Evolutionary conservation across 1,140 invertebrate species (phyloP), one percentile per base, ranked within the genome.

Genomic region (Drosophila repletoides): DNA sequence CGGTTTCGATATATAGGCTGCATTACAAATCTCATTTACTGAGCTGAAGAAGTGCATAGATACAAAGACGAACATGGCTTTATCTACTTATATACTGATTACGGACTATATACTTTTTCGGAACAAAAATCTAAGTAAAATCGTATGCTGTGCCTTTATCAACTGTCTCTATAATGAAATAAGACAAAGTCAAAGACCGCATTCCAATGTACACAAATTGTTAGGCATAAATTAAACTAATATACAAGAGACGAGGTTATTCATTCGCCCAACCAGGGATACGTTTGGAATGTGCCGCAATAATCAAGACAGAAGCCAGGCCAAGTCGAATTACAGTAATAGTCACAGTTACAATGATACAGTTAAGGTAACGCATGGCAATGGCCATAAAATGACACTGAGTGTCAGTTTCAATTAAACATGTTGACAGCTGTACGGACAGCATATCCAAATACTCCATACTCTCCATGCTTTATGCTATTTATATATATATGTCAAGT

Each of bases 401-500:
- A 86, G 84, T 88, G 84, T 88, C 84, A 88, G 84, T 88, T 88
- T 88, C 84, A 88, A 88, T 88, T 88, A 88, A 88, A 88, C 84
- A 84, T 88, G 84, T 88, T 88, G 84, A 88, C 84, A 88, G 84
- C 84, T 88, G 75, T 79, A 80, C 68, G 72, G 80, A 63, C 66
- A 74, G 48, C 38, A 51, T 49, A 75, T 41, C 73, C 56, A 63
- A 72, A 72, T 53, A 68, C 31, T 15, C 22, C 10, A 24, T n/a
- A n/a, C n/a, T n/a, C n/a, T n/a, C n/a, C n/a, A n/a, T n/a, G n/a
- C n/a, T n/a, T n/a, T n/a, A n/a, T n/a, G n/a, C n/a, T n/a, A n/a
- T n/a, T n/a, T n/a, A n/a, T n/a, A n/a, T n/a, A n/a, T n/a, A n/a
- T n/a, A n/a, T n/a, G n/a, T n/a, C n/a, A n/a, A n/a, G n/a, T n/a